Evolutionary conservation across 2,113 vertebrate genomes (phyloP).

Genomic region (Burhinus bistriatus): DNA sequence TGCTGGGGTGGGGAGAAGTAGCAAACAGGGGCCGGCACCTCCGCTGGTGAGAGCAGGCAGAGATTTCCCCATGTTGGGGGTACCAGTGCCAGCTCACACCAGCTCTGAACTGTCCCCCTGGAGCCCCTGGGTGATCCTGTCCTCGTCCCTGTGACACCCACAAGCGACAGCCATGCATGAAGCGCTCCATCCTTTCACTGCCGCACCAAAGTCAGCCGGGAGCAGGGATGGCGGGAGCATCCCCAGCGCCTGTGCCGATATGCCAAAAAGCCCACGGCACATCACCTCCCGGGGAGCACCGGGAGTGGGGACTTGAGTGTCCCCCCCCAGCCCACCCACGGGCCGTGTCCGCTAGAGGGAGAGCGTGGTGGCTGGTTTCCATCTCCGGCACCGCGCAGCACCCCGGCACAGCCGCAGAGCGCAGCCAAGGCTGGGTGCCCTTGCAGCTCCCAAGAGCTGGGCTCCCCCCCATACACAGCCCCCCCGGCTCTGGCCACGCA

Average conservation of each 20-base stretch:
- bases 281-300: neutral
- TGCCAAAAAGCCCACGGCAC: neutral
- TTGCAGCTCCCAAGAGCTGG: neutral
- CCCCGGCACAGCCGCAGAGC: neutral
- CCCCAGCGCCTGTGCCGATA: rapidly evolving
- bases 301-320: rapidly evolving
- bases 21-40: neutral
- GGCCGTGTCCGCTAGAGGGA: neutral
- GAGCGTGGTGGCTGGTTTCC: neutral
- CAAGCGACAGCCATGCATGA: rapidly evolving
- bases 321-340: rapidly evolving
- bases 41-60: neutral
- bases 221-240: neutral
- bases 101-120: neutral
- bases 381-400: neutral
- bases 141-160: neutral
- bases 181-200: neutral
- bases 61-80: neutral
- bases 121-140: rapidly evolving
- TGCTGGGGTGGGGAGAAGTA: neutral
- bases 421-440: neutral
- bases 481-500: rapidly evolving
- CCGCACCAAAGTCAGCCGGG: rapidly evolving
- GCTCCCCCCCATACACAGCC: neutral
- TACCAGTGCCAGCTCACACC: neutral